Conservation (phyloP, 2,113 vertebrate genomes). For the Cygnus buccinator region DNA sequence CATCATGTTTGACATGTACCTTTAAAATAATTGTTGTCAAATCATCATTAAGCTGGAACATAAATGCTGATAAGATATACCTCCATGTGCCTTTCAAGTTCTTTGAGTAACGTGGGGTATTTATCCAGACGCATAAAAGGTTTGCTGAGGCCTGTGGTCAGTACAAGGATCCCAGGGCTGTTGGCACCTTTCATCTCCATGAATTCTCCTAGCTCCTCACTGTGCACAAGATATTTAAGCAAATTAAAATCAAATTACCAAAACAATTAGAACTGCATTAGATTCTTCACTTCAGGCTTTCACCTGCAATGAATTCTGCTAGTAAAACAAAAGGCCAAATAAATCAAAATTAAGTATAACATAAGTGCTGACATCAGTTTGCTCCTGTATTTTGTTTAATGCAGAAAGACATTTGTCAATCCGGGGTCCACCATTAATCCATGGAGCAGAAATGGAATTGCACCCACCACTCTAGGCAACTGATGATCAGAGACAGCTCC, state of each 20-base stretch:
- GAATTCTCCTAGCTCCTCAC: constrained; percentile 94
- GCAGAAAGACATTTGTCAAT: neutral
- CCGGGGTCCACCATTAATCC: neutral
- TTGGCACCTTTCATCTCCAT: constrained; percentile 94
- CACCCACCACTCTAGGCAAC: neutral
- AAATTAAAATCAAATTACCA: neutral
- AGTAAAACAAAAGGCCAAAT: neutral
- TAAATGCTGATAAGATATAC: constrained; percentile 80
- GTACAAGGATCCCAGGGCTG: constrained; percentile 91
- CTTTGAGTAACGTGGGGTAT: constrained; percentile 95
- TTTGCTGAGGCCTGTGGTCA: constrained; percentile 98
- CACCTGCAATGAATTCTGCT: neutral
- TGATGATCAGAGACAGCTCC: neutral
- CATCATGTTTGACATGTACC: constrained; percentile 64
- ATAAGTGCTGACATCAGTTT: neutral
- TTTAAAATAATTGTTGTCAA: constrained; percentile 68
- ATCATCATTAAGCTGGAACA: constrained; percentile 63
- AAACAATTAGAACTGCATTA: neutral
- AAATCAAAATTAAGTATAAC: neutral
- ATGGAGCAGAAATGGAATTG: neutral
- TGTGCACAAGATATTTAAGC: constrained; percentile 58
- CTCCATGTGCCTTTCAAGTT: constrained; percentile 99
- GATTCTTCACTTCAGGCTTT: neutral
- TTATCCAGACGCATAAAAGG: constrained; percentile 99
- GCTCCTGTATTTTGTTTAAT: neutral